Percentiles rank a stretch among this genome's conserved stretches.
phyloP scores from a whole-genome alignment of 1,140 invertebrate species.

The Carposina sasakii region DNA sequence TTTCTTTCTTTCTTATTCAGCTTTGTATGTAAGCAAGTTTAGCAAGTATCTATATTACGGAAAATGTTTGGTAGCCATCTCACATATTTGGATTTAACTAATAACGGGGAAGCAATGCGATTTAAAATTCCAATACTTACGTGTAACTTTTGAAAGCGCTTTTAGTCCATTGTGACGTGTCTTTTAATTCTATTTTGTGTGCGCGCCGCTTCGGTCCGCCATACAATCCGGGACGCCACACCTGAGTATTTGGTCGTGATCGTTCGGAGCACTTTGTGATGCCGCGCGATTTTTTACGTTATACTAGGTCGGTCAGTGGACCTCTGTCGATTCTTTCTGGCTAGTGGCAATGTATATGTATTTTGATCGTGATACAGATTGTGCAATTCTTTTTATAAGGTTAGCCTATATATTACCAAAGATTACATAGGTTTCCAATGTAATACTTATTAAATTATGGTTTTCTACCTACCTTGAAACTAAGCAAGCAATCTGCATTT shows the following conservation, averaged over 20 bases:
- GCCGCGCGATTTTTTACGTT: conserved; percentile 25
- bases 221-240: conserved; percentile 36
- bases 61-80: no score
- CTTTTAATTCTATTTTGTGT: conserved; percentile 66
- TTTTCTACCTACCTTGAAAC: no score
- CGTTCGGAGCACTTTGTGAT: conserved; percentile 47
- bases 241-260: conserved; percentile 50
- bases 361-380: background rate
- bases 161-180: conserved; percentile 48
- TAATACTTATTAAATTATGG: no score
- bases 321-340: background rate
- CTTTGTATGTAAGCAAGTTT: no score
- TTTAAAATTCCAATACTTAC: conserved; percentile 33
- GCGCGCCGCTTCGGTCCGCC: conserved; percentile 49
- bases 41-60: no score
- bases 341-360: background rate
- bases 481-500: no score
- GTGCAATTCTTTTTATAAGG: no score
- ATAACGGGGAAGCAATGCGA: no score
- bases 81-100: no score
- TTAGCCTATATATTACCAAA: no score
- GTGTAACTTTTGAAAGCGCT: conserved; percentile 44
- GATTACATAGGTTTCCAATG: no score
- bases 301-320: background rate
- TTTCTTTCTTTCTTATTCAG: no score